Conservation (phyloP, 2,797 vertebrate genomes). For the Heterohyrax brucei region DNA sequence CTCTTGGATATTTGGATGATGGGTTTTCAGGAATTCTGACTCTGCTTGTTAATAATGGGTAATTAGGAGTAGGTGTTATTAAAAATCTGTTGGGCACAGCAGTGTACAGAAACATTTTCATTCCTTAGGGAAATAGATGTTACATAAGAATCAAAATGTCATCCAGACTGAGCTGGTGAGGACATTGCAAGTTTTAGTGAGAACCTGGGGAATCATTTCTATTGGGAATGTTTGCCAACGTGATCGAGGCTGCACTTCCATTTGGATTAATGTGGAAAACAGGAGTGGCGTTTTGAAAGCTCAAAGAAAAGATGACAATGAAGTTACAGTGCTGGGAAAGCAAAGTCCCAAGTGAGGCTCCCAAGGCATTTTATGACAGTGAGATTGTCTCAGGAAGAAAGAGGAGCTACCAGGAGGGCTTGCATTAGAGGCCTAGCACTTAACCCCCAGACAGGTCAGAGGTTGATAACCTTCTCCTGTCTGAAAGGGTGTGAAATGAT, state of each 20-base stretch:
- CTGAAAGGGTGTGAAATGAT: conserved; percentile 70
- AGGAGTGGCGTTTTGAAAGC: conserved; percentile 66
- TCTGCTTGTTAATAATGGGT: conserved; percentile 52
- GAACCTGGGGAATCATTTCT: conserved; percentile 73
- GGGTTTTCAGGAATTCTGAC: conserved; percentile 47
- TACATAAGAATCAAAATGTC: conserved; percentile 75
- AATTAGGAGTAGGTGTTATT: conserved; percentile 54
- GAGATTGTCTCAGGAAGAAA: conserved; percentile 5
- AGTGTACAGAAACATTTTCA: conserved; percentile 65
- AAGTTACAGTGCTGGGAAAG: conserved; percentile 56
- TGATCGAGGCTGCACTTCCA: conserved; percentile 11
- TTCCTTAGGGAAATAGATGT: conserved; percentile 62
- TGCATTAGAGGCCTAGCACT: conserved; percentile 4
- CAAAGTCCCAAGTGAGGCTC: not conserved
- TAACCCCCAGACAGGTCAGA: not conserved
- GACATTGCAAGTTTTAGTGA: conserved; percentile 55
- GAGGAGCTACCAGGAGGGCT: not conserved
- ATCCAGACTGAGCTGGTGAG: conserved; percentile 41
- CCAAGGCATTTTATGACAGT: not conserved
- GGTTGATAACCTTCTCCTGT: conserved; percentile 73
- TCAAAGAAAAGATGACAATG: conserved; percentile 59
- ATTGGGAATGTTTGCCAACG: conserved; percentile 73
- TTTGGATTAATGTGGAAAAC: conserved; percentile 73
- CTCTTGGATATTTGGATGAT: conserved; percentile 5
- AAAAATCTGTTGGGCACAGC: conserved; percentile 61